Base-by-base conservation (phyloP, 2,797 vertebrate species). In the Varecia variegata region DNA sequence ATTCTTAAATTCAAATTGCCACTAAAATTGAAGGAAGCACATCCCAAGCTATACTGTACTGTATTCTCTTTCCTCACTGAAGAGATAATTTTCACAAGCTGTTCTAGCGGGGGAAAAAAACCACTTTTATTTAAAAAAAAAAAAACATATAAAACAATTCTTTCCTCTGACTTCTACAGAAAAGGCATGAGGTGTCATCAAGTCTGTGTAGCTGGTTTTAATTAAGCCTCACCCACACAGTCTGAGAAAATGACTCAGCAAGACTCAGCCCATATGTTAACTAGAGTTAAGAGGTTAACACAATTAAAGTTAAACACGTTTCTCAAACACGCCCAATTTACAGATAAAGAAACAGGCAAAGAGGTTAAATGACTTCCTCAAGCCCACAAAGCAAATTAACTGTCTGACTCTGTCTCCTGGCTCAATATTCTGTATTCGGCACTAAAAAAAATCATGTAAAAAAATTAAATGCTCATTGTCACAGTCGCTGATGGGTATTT, bases 201-300 rank as follows among this genome's bases (percentile, higher is more conserved):
- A 89, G 76, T 92, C 82, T 89, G 81, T n/a, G 68, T 79, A 88
- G 92, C 38, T 95, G 74, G 54, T 70, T 92, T 95, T 96, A 93
- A 96, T 94, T 96, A 97, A 88, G 89, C 85, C 88, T 91, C 65
- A 5, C 93, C 95, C 82, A 95, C 76, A 79, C 0, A 88, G 60
- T 86, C 93, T 95, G 40, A 95, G 90, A 94, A 97, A 96, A 97
- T 97, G 97, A 98, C 96, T 98, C 97, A 96, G 96, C 96, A 97
- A 97, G 73, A 96, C 70, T 89, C 58, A 94, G 58, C 9, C 94
- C 88, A 68, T 88, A 93, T 93, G 93, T 92, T 94, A 96, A 94
- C 47, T 71, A 70, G 77, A 97, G 95, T 98, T 97, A 96, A 96
- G 90, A 0, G 18, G 96, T 92, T 96, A 95, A 90, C 60, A 97